Percentiles rank a stretch among this genome's conserved stretches.
Conservation (phyloP, 2,888 invertebrate species). For the Amblyjoppa fuscipennis region DNA sequence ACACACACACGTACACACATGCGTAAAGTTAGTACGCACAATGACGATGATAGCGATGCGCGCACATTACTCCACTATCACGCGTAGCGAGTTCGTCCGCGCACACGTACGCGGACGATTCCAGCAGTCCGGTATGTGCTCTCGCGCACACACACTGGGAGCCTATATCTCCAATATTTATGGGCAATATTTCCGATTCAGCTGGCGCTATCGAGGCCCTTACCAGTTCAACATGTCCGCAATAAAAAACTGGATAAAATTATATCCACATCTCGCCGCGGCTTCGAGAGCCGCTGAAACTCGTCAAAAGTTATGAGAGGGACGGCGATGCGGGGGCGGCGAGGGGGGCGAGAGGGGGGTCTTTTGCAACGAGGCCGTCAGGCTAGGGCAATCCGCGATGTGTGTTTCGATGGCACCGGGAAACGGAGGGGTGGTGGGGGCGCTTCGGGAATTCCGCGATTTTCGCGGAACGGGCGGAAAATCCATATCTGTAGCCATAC, state of each 20-base stretch:
- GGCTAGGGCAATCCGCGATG: constrained; percentile 56
- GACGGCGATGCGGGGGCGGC: constrained; percentile 50
- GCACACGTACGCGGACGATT: neutral
- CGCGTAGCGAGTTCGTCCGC: constrained; percentile 15
- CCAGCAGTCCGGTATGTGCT: too few relatives aligned
- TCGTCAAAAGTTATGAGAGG: constrained; percentile 83
- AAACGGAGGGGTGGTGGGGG: neutral
- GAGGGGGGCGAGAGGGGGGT: constrained; percentile 16
- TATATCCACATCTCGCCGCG: constrained; percentile 83
- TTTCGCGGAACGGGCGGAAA: constrained; percentile 43
- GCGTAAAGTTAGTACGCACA: constrained; percentile 4
- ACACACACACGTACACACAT: neutral
- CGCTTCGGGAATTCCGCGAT: constrained; percentile 50
- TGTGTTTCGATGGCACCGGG: constrained; percentile 41
- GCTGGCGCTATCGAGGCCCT: constrained; percentile 84
- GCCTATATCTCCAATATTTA: constrained; percentile 84
- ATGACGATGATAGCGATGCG: constrained; percentile 42
- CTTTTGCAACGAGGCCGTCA: constrained; percentile 22
- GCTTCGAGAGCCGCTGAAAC: constrained; percentile 80
- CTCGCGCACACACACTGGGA: neutral
- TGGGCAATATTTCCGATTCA: constrained; percentile 85
- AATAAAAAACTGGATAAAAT: constrained; percentile 85
- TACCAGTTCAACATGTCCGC: constrained; percentile 85
- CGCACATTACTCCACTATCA: constrained; percentile 33
- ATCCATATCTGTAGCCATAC: constrained; percentile 29